Evolutionary conservation across 2,888 invertebrate species (phyloP).

Genomic region (Melinaea marsaeus): DNA sequence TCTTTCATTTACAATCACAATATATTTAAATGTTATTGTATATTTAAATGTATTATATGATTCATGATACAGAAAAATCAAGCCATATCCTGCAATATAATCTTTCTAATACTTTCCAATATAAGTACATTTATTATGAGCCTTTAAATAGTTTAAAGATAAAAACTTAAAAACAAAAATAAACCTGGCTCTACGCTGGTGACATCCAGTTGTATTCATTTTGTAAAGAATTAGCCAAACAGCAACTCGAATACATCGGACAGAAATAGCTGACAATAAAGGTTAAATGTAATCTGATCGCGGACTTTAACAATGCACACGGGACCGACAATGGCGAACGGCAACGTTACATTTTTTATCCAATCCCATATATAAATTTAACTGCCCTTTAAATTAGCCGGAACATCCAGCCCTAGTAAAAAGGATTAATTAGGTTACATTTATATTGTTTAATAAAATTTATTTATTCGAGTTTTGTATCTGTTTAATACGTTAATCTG

Average conservation of each 20-base stretch:
- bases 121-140: no score
- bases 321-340: constrained; percentile 42
- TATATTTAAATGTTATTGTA: no score
- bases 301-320: constrained; percentile 51
- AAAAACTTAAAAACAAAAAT: neutral
- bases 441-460: constrained; percentile 9
- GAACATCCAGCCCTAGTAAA: constrained; percentile 24
- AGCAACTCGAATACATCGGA: constrained; percentile 39
- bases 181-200: neutral
- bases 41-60: no score
- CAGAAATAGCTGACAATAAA: constrained; percentile 52
- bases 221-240: constrained; percentile 30
- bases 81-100: no score
- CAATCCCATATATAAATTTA: constrained; percentile 32
- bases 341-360: constrained; percentile 37
- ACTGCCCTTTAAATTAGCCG: constrained; percentile 34
- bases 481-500: constrained; percentile 24
- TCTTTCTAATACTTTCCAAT: no score
- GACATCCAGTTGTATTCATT: constrained; percentile 18
- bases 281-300: constrained; percentile 63
- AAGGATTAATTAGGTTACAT: constrained; percentile 22
- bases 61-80: no score
- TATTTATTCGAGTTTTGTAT: constrained; percentile 7
- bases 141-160: no score
- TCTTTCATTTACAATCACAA: no score